Evolutionary conservation across 2,113 vertebrate genomes (phyloP), one percentile per base, ranked within the genome.

Genomic region (Cyanoramphus novaezelandiae): DNA sequence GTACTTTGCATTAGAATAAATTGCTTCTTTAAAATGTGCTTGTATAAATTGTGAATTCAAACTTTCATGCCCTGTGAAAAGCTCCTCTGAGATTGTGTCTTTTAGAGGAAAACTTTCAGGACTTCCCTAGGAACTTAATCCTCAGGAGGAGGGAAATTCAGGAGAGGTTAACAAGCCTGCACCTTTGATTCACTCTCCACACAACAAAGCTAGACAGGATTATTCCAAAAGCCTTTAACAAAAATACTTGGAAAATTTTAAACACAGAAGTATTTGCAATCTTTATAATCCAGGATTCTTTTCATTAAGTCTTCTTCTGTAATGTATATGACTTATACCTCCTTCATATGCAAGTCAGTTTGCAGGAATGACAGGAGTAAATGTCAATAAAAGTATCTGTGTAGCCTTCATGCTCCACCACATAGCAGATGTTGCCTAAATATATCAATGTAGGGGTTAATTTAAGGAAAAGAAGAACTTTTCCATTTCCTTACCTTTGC

Each of bases 211-310:
- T 65, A 92, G 86, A 69, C 4, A 2, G 79, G 74, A 88, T 96
- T 95, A 92, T 91, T 29, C 33, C 59, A 93, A 95, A 96, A 96
- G 78, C 23, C 64, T 81, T 93, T 86, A 90, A 94, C 57, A 90
- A 90, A 96, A 96, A 86, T 80, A 77, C 78, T 77, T 67, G 24
- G 19, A 41, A 60, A 92, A 92, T 94, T 95, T 89, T 88, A 91
- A 88, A 78, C 17, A 33, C 55, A 71, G 46, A 91, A 93, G 11
- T 70, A 83, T 77, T 79, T 87, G 57, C n/a, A 77, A 17, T 44
- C 28, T 85, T 95, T 82, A 74, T 49, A 93, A 74, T 29, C 15
- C 35, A 76, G 13, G 19, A 64, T 90, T 31, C 41, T 93, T 93
- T 82, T 74, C 20, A 74, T 67, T 88, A 72, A 37, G 28, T 47